phyloP scores from a whole-genome alignment of 1,140 invertebrate genomes.

The Drosophila lini region DNA sequence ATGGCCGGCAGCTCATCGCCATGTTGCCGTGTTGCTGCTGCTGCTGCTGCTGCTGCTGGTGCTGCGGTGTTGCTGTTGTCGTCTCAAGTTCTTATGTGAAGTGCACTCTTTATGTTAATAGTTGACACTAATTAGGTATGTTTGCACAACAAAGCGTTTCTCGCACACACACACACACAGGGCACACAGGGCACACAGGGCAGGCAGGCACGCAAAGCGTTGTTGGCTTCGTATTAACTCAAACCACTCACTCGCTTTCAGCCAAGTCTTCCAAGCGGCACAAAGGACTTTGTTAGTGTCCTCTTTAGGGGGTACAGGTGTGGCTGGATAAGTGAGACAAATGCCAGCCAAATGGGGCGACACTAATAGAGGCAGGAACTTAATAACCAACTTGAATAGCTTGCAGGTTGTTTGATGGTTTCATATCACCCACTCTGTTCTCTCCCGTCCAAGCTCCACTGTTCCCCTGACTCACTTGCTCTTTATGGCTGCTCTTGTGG shows the following conservation, averaged over 20 bases:
- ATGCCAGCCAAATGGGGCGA: conserved; percentile 4
- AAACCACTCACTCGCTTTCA: conserved; percentile 18
- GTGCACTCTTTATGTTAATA: conserved; percentile 82
- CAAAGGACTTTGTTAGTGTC: conserved; percentile 68
- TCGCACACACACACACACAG: conserved; percentile 13
- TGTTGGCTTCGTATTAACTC: conserved; percentile 26
- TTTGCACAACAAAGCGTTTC: conserved; percentile 75
- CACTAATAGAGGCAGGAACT: background rate
- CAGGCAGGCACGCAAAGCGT: conserved; percentile 3
- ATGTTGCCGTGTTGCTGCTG: conserved; percentile 15
- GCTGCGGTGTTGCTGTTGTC: conserved; percentile 50
- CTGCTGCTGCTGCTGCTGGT: conserved; percentile 26
- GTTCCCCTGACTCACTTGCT: conserved; percentile 12
- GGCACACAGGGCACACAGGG: conserved; percentile 6
- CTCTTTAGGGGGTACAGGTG: conserved; percentile 42
- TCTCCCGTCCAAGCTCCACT: background rate
- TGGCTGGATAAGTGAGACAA: conserved; percentile 11
- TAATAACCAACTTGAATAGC: too few species aligned
- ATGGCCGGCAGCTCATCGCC: conserved; percentile 56
- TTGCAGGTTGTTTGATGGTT: too few species aligned
- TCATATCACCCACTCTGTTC: too few species aligned
- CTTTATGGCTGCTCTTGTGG: conserved; percentile 25
- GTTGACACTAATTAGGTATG: conserved; percentile 81
- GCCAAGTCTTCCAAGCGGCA: conserved; percentile 54
- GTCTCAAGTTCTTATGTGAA: conserved; percentile 80